Base-by-base conservation (phyloP, 2,888 invertebrate species). In the Coleophora flavipennella region DNA sequence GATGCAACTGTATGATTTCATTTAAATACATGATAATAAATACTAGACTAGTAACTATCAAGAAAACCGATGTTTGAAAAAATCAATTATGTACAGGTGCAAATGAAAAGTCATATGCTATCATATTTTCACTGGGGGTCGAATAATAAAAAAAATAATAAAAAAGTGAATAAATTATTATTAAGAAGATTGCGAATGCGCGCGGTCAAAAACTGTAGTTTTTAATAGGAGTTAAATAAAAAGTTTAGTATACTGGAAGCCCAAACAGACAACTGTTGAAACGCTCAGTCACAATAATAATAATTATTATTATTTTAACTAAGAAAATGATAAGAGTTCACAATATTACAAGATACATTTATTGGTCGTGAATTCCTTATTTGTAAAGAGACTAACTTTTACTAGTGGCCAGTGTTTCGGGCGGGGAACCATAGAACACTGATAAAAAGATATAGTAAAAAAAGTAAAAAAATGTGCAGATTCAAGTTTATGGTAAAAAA, bases 311-410 rank as follows among this genome's bases (percentile, higher is more conserved):
- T 70, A 67, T 68, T 72, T 62, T 76, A 70, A 77, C 76, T 79
- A 80, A 75, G 72, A 78, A 79, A 77, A 74, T 68, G 71, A 67
- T 57, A 57, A 63, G 68, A 64, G 69, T 71, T 65, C 70, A 75
- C 69, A 69, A 71, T 66, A 20, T 20, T 20, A 20, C 67, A 69
- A 66, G 75, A 81, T 83, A 83, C 78, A 81, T 71, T 78, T 83
- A 84, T 84, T 84, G 83, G 83, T 84, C 83, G 80, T 81, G 80
- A 77, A 66, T 76, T 29, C 70, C 74, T 78, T 80, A 76, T 48
- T 44, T 62, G 64, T 63, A 65, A 63, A 67, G 28, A n/a, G 3
- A 4, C 20, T 20, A 20, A 20, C 20, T 20, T 20, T 20, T 64
- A 56, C 63, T 62, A 69, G 77, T 71, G 62, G 66, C 57, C 57